Evolutionary conservation across 2,797 vertebrate species (phyloP).

Genomic region (Numenius phaeopus): DNA sequence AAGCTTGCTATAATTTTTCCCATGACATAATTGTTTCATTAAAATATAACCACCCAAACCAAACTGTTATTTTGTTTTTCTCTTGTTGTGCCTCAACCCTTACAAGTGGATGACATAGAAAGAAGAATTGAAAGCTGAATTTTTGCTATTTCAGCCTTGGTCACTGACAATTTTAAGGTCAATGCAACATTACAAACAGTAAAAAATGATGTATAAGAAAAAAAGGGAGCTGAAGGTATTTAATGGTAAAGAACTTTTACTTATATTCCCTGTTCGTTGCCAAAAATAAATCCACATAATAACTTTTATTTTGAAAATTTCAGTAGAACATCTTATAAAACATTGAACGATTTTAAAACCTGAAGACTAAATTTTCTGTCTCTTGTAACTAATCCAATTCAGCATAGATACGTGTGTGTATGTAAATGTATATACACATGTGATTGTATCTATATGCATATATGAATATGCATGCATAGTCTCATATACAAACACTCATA

Average conservation of each 20-base stretch:
- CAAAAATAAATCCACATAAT: accelerated
- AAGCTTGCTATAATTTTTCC: not conserved
- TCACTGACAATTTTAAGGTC: not conserved
- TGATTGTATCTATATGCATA: not conserved
- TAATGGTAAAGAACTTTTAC: not conserved
- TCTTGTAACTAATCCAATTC: not conserved
- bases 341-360: not conserved
- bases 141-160: not conserved
- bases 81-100: not conserved
- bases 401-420: not conserved
- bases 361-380: not conserved
- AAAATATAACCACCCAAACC: not conserved
- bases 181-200: not conserved
- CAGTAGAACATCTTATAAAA: not conserved
- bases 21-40: not conserved
- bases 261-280: not conserved
- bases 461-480: not conserved
- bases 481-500: not conserved
- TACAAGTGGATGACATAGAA: not conserved
- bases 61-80: not conserved
- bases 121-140: not conserved
- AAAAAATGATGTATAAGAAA: not conserved
- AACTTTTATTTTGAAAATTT: not conserved
- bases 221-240: not conserved
- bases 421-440: not conserved